Evolutionary conservation across 2,113 vertebrate genomes (phyloP).

Genomic region (Uria lomvia): DNA sequence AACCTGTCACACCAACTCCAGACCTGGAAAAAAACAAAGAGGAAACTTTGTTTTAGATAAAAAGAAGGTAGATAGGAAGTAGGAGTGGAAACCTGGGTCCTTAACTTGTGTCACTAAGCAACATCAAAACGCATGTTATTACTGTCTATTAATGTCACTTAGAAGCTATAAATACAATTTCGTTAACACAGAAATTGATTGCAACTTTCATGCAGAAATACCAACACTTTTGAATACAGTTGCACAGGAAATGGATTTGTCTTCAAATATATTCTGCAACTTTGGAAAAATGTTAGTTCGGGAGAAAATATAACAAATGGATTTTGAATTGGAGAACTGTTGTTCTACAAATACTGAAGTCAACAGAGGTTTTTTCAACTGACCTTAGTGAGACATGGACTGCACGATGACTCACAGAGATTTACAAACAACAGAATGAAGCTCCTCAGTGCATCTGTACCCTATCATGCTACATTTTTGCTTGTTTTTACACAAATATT

Average conservation of each 20-base stretch:
- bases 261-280: background rate
- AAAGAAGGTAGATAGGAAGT: background rate
- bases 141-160: background rate
- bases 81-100: background rate
- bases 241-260: background rate
- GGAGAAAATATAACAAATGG: background rate
- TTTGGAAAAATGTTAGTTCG: background rate
- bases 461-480: background rate
- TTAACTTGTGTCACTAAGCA: background rate
- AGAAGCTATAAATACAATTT: background rate
- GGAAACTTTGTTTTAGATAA: background rate
- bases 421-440: background rate
- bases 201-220: background rate
- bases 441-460: background rate
- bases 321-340: background rate
- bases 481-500: background rate
- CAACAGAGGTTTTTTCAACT: background rate
- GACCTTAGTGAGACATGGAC: background rate
- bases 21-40: conserved; percentile 68
- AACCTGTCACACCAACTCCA: conserved; percentile 84
- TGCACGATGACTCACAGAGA: background rate
- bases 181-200: background rate
- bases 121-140: background rate
- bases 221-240: background rate
- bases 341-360: background rate